A percentile compares a stretch with the other conserved stretches of the same genome.
Conservation (phyloP, 2,797 vertebrate genomes). For the Caiman crocodilus region DNA sequence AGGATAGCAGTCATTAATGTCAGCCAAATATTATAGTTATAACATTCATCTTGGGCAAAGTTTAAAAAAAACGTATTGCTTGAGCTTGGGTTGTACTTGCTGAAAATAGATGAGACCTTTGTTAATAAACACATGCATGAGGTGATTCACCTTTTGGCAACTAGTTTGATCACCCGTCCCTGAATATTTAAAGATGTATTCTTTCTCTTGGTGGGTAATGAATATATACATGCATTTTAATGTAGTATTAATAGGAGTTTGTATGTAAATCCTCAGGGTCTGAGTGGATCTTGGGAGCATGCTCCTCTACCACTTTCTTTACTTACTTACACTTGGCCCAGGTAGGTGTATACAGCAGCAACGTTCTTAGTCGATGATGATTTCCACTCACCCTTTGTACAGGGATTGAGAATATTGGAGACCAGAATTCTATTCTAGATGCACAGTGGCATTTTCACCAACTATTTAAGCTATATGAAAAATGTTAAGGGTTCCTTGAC, state of each 20-base stretch:
- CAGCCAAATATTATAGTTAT: rapidly evolving
- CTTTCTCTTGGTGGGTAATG: background rate
- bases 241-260: background rate
- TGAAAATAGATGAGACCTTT: background rate
- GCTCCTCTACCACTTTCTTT: background rate
- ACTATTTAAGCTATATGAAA: background rate
- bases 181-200: background rate
- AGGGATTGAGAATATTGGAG: background rate
- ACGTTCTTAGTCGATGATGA: no score
- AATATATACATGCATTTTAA: background rate
- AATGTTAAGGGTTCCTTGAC: rapidly evolving
- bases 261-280: background rate
- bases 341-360: background rate
- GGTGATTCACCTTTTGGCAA: background rate
- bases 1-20: background rate
- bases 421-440: background rate
- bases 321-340: background rate
- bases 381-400: background rate
- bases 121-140: background rate
- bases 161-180: background rate
- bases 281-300: background rate
- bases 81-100: background rate
- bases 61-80: background rate
- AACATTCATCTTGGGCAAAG: background rate
- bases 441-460: no score